Conservation (phyloP, 2,888 invertebrate species). For the Philereme transversata region DNA sequence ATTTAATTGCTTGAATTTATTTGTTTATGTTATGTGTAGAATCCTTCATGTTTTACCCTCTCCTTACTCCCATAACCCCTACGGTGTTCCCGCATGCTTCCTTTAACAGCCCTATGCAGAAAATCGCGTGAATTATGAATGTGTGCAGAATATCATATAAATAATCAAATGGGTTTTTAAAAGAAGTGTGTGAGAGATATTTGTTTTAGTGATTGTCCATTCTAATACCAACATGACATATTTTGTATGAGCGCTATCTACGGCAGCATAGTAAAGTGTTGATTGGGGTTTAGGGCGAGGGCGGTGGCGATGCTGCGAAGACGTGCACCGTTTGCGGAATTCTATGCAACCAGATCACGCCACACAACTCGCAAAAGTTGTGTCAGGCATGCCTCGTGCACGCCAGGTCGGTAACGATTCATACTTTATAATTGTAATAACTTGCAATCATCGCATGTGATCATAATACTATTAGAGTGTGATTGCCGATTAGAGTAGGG, state of each 20-base stretch:
- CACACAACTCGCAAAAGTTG: slow-evolving; percentile 81
- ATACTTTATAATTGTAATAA: slow-evolving; percentile 36
- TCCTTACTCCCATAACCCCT: slow-evolving; percentile 32
- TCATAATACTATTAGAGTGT: slow-evolving; percentile 47
- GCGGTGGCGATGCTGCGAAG: slow-evolving; percentile 74
- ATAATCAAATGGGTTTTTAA: slow-evolving; percentile 78
- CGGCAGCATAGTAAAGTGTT: slow-evolving; percentile 69
- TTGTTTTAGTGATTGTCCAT: slow-evolving; percentile 47
- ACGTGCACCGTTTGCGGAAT: slow-evolving; percentile 82
- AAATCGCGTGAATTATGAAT: slow-evolving; percentile 63
- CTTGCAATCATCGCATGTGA: slow-evolving; percentile 54
- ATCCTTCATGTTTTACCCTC: slow-evolving; percentile 16
- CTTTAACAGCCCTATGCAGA: slow-evolving; percentile 77
- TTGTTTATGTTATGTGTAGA: slow-evolving; percentile 16
- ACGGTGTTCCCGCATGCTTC: slow-evolving; percentile 77
- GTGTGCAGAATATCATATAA: slow-evolving; percentile 81
- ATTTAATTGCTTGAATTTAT: slow-evolving; percentile 4
- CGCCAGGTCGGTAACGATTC: slow-evolving; percentile 81
- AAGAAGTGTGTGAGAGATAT: slow-evolving; percentile 78
- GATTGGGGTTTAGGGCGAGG: slow-evolving; percentile 81
- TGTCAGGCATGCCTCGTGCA: slow-evolving; percentile 84
- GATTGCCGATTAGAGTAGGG: slow-evolving; percentile 37
- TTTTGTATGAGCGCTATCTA: slow-evolving; percentile 41
- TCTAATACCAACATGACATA: slow-evolving; percentile 40
- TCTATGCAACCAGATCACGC: slow-evolving; percentile 78